Percentiles rank a stretch among this genome's conserved stretches.
phyloP scores from a whole-genome alignment of 2,113 vertebrate genomes.

The Mixornis gularis region DNA sequence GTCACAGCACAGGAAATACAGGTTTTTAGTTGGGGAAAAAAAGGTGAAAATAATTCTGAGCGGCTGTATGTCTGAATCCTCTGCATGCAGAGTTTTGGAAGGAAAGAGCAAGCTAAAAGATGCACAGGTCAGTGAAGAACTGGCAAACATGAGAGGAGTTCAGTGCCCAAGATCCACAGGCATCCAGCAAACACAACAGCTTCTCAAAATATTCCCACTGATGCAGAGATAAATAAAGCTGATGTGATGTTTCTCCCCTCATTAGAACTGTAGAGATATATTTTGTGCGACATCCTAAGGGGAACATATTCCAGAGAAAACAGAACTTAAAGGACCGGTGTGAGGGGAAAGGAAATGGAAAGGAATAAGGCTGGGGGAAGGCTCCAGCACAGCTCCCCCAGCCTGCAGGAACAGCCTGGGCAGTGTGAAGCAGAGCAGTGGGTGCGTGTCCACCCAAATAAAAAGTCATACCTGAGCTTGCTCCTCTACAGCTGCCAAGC shows the following conservation, averaged over 20 bases:
- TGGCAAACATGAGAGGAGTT: background rate
- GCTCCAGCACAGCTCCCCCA: background rate
- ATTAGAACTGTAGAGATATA: fast-evolving
- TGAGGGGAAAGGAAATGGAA: background rate
- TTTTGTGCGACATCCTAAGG: background rate
- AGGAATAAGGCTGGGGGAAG: background rate
- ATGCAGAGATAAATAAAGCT: background rate
- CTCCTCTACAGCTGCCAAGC: background rate
- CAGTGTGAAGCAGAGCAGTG: fast-evolving
- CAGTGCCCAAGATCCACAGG: background rate
- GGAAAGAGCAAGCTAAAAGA: fast-evolving
- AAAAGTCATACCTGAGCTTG: background rate
- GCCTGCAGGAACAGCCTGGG: background rate
- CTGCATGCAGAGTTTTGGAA: background rate
- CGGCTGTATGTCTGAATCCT: background rate
- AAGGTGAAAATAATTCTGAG: background rate
- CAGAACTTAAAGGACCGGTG: background rate
- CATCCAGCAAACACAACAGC: background rate
- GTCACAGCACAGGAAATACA: background rate
- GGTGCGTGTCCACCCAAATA: background rate
- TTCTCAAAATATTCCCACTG: background rate
- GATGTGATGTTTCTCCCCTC: background rate
- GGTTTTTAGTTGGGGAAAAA: background rate
- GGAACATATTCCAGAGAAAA: background rate
- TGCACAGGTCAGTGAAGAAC: background rate